Percentiles rank a stretch among this genome's conserved stretches.
phyloP scores from a whole-genome alignment of 2,113 vertebrate species.

The Hyperopisus bebe region DNA sequence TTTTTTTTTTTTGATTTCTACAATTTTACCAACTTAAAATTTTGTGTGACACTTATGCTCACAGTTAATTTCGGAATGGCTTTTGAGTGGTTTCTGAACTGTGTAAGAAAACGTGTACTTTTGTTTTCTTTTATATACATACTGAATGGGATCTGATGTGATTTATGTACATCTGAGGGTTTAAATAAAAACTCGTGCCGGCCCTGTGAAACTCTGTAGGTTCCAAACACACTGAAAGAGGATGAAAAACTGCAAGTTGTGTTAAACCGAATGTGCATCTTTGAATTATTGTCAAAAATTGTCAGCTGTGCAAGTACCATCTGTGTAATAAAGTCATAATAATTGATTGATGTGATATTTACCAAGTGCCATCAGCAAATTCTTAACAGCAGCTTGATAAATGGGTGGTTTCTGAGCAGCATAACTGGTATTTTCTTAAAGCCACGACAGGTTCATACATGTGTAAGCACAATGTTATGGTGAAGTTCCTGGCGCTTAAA shows the following conservation, averaged over 20 bases:
- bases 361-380: not conserved
- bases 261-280: not conserved
- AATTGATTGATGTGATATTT: not conserved
- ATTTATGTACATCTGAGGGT: not conserved
- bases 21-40: not conserved
- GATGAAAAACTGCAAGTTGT: not conserved
- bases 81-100: not conserved
- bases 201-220: not conserved
- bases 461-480: not conserved
- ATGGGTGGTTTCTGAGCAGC: not conserved
- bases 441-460: not conserved
- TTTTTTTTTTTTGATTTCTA: not conserved
- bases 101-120: not conserved
- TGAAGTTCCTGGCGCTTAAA: not conserved
- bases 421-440: not conserved
- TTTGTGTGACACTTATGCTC: not conserved
- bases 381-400: not conserved
- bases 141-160: not conserved
- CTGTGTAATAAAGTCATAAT: not conserved
- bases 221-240: not conserved
- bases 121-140: not conserved
- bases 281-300: not conserved
- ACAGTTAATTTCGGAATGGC: not conserved
- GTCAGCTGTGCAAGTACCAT: not conserved
- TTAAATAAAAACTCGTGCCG: not conserved